Evolutionary conservation across 1,140 invertebrate genomes (phyloP).

Genomic region (Trichonephila inaurata): DNA sequence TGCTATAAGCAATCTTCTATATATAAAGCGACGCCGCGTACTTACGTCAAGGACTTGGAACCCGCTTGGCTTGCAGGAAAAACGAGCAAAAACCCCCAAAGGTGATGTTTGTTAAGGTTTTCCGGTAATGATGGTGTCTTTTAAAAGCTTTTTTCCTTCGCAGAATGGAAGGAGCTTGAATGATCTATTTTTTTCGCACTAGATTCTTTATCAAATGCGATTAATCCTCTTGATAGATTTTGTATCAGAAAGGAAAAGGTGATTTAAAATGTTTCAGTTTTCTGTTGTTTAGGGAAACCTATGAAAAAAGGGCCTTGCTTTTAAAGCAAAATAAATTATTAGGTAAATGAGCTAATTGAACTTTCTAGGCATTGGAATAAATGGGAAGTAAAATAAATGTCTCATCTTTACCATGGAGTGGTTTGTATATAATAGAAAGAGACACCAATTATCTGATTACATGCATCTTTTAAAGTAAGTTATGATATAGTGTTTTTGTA

Average conservation of each 20-base stretch:
- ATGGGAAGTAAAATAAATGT: no score
- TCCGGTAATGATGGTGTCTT: not conserved
- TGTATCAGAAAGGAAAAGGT: not conserved
- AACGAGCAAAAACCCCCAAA: not conserved
- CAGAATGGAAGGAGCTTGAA: not conserved
- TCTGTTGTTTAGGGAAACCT: not conserved
- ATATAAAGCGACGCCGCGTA: not conserved
- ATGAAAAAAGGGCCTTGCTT: not conserved
- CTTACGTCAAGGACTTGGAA: not conserved
- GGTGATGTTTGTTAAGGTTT: constrained; percentile 1
- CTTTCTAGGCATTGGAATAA: not conserved
- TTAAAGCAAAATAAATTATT: not conserved
- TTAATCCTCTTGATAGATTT: not conserved
- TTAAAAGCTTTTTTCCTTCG: not conserved
- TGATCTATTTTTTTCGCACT: constrained; percentile 24
- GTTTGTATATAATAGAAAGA: no score
- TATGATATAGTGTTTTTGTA: no score
- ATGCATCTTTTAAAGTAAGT: no score
- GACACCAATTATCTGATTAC: no score
- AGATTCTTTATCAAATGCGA: not conserved
- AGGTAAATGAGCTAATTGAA: not conserved
- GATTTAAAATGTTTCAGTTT: not conserved
- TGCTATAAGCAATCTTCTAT: constrained; percentile 14
- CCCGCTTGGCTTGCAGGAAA: not conserved
- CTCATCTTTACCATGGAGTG: no score